Percentiles rank a stretch among this genome's conserved stretches.
These are phyloP conservation scores for Gallinago undulata DNA, from an alignment of 2,113 vertebrate species.

Conservation along the genomic window DNA sequence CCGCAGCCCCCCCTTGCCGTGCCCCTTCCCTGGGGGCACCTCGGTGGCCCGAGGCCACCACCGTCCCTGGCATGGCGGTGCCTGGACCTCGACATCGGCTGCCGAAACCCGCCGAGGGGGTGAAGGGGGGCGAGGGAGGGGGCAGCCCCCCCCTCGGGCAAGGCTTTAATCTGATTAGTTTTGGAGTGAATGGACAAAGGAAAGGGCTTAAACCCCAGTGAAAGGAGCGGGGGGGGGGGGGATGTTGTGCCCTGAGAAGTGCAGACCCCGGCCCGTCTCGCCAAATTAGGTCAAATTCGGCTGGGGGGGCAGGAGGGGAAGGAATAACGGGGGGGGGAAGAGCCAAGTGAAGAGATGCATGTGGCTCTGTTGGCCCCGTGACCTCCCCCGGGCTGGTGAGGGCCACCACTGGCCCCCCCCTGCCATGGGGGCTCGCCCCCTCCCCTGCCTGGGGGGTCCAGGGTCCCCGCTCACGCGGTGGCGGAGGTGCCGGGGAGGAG, in stretches of 20 bases:
- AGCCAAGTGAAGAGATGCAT: not conserved
- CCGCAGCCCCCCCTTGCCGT: not conserved
- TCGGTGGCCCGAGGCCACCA: not conserved
- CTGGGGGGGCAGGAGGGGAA: not conserved
- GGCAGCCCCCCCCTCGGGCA: slow-evolving; percentile 15
- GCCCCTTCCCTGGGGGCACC: not conserved
- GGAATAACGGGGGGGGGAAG: not conserved
- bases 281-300: slow-evolving; percentile 57
- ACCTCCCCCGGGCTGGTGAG: not conserved
- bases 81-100: not conserved
- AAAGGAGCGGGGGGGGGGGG: slow-evolving; percentile 23
- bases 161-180: slow-evolving; percentile 65
- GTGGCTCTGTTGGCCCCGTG: slow-evolving; percentile 11
- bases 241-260: not conserved
- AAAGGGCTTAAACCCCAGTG: slow-evolving; percentile 49
- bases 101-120: not conserved
- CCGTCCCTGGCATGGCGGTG: fast-evolving
- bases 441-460: not conserved
- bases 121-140: not conserved
- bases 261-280: slow-evolving; percentile 35
- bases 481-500: not conserved
- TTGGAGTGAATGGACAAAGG: slow-evolving; percentile 33
- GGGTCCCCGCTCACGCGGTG: fast-evolving
- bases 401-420: fast-evolving
- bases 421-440: not conserved